phyloP scores from a whole-genome alignment of 37 sponge, comb jelly and placozoan species.

The Halichondria panicea region DNA sequence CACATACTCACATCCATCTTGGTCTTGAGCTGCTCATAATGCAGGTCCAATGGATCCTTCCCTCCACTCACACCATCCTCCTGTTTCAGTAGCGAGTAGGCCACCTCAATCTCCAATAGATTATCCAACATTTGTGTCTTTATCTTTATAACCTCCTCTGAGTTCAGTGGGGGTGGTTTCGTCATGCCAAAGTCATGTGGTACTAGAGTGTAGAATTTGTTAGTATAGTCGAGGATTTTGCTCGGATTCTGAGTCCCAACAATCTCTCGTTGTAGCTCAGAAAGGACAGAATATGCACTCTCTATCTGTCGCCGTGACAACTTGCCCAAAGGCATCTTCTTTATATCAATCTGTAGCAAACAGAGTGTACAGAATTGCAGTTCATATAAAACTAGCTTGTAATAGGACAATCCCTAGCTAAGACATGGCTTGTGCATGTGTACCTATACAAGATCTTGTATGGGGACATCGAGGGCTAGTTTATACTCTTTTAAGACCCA shows the following conservation, averaged over 20 bases:
- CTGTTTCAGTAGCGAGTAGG: constrained; percentile 86
- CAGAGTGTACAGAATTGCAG: not conserved
- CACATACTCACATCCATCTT: constrained; percentile 75
- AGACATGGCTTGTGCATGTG: too few relatives aligned
- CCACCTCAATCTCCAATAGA: constrained; percentile 94
- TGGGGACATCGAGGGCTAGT: too few relatives aligned
- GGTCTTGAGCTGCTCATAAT: constrained; percentile 91
- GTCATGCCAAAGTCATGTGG: constrained; percentile 98
- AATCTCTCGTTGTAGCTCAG: constrained; percentile 66
- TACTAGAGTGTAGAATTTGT: constrained; percentile 96
- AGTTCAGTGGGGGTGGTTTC: constrained; percentile 84
- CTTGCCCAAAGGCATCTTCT: constrained; percentile 99
- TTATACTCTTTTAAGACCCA: too few relatives aligned
- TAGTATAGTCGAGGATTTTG: constrained; percentile 86
- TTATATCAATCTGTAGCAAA: constrained; percentile 87
- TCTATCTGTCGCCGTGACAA: constrained; percentile 89
- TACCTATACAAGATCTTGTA: too few relatives aligned
- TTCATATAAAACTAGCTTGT: not conserved
- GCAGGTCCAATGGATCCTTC: constrained; percentile 82
- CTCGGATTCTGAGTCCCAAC: constrained; percentile 50
- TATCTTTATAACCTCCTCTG: constrained; percentile 75
- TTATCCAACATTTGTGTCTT: constrained; percentile 96
- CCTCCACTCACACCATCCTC: constrained; percentile 30
- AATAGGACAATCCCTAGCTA: too few relatives aligned
- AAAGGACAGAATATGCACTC: constrained; percentile 86